Evolutionary conservation across 1,140 invertebrate genomes (phyloP).

Genomic region (Caerostris darwini): DNA sequence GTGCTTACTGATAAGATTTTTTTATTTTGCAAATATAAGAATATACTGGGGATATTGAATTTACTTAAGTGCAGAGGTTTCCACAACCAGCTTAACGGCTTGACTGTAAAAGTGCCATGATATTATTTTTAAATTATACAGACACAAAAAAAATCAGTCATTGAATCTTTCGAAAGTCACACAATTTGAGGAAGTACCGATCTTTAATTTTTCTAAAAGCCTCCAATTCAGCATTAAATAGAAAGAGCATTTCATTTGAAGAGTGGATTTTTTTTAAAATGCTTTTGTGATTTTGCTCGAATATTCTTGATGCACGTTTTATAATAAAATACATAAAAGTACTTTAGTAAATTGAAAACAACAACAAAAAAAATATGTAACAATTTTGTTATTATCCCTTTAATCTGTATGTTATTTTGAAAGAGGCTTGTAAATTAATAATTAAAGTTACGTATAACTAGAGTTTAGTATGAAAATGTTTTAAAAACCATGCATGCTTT

Average conservation of each 20-base stretch:
- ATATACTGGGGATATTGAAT: slow-evolving; percentile 30
- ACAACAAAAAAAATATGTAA: no score
- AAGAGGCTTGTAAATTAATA: no score
- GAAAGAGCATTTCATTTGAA: not conserved
- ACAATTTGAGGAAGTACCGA: not conserved
- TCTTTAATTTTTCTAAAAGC: not conserved
- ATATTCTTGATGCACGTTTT: no score
- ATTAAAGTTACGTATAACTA: no score
- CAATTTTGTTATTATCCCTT: no score
- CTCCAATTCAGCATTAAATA: not conserved
- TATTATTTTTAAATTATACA: not conserved
- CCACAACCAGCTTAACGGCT: not conserved
- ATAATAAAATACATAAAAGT: no score
- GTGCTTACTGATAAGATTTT: not conserved
- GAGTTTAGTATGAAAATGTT: no score
- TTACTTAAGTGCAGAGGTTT: slow-evolving; percentile 37
- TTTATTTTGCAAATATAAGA: slow-evolving; percentile 12
- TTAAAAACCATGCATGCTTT: no score
- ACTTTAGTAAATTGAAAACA: no score
- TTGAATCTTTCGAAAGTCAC: not conserved
- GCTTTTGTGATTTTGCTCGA: not conserved
- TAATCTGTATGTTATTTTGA: no score
- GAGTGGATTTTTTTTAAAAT: not conserved
- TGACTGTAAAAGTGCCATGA: not conserved
- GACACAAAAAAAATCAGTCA: not conserved